phyloP scores from a whole-genome alignment of 2,888 invertebrate species.

The Macaria liturata region DNA sequence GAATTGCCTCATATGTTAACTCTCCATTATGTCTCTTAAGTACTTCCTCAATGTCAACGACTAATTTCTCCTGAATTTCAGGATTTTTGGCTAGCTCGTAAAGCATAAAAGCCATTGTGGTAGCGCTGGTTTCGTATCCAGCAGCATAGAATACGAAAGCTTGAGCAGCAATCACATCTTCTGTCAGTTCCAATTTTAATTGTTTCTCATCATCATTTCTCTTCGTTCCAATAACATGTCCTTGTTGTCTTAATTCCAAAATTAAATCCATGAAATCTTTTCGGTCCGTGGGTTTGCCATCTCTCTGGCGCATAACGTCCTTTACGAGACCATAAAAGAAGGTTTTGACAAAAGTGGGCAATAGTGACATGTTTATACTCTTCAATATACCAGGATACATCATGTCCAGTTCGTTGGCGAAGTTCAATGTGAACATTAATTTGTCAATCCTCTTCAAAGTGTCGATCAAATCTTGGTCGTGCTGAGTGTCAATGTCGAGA shows the following conservation, averaged over 20 bases:
- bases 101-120: slow-evolving; percentile 56
- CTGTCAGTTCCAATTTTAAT: slow-evolving; percentile 43
- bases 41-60: slow-evolving; percentile 50
- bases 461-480: slow-evolving; percentile 29
- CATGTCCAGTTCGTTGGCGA: slow-evolving; percentile 43
- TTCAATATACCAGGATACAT: slow-evolving; percentile 53
- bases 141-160: slow-evolving; percentile 67
- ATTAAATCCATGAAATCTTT: slow-evolving; percentile 44
- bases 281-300: slow-evolving; percentile 38
- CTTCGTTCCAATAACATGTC: slow-evolving; percentile 35
- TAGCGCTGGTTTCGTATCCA: slow-evolving; percentile 72
- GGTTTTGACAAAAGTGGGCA: slow-evolving; percentile 36
- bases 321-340: slow-evolving; percentile 48
- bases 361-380: slow-evolving; percentile 40
- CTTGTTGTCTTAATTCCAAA: slow-evolving; percentile 43
- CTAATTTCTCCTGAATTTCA: slow-evolving; percentile 59
- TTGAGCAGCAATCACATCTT: slow-evolving; percentile 59
- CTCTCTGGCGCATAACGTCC: slow-evolving; percentile 44
- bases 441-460: slow-evolving; percentile 33
- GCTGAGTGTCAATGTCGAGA: slow-evolving; percentile 42
- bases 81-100: slow-evolving; percentile 61
- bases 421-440: slow-evolving; percentile 29
- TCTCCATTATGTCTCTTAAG: slow-evolving; percentile 47
- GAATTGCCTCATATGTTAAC: slow-evolving; percentile 58
- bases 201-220: slow-evolving; percentile 30